These are phyloP conservation scores for Aphrophora alni DNA, from an alignment of 2,888 invertebrate genomes.

Conservation along the genomic window DNA sequence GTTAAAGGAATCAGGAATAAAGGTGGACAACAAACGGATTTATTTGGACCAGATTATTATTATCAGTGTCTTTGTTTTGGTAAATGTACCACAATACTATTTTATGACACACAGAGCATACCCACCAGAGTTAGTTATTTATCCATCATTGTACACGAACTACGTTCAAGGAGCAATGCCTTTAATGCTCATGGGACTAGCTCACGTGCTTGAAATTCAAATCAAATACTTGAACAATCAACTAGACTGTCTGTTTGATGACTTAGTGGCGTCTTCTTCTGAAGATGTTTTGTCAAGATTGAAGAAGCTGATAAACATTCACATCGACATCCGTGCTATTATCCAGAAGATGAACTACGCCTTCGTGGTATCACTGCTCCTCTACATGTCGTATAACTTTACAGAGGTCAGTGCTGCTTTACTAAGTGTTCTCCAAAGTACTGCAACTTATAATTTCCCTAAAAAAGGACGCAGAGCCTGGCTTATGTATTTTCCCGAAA, in stretches of 20 bases:
- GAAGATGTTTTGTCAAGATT: background rate
- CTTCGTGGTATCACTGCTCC: background rate
- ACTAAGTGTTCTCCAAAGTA: too few relatives aligned
- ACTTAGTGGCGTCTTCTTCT: background rate
- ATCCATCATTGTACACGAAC: background rate
- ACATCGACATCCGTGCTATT: background rate
- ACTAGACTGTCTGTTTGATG: background rate
- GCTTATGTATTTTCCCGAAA: too few relatives aligned
- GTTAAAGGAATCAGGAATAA: background rate
- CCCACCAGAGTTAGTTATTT: background rate
- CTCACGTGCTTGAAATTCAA: background rate
- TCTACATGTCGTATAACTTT: background rate
- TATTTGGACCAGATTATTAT: background rate
- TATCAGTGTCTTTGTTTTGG: too few relatives aligned
- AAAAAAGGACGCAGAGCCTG: too few relatives aligned
- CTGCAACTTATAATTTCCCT: too few relatives aligned
- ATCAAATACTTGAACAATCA: background rate
- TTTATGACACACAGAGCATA: background rate
- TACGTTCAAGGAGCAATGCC: background rate
- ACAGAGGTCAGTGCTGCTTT: too few relatives aligned
- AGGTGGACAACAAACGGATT: background rate
- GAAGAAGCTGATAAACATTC: background rate
- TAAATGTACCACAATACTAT: background rate
- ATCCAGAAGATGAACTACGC: background rate
- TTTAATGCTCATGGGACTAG: background rate